Evolutionary conservation across 2,113 vertebrate species (phyloP).

Genomic region (Craseonycteris thonglongyai): DNA sequence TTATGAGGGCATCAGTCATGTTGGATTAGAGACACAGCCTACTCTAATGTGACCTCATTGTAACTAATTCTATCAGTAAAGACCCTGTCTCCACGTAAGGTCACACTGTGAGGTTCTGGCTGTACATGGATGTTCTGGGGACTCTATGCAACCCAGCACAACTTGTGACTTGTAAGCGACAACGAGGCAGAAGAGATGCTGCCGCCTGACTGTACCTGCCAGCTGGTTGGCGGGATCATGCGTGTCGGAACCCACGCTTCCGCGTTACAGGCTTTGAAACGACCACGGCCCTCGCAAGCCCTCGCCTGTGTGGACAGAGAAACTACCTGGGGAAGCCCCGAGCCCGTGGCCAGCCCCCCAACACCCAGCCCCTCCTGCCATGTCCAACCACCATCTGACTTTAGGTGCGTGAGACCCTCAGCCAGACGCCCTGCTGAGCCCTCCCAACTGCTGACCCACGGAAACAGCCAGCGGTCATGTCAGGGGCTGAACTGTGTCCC

Average conservation of each 20-base stretch:
- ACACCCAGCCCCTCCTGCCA: accelerated
- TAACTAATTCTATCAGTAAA: background rate
- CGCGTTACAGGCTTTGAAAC: accelerated
- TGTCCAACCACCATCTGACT: background rate
- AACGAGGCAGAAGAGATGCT: accelerated
- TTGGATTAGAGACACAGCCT: background rate
- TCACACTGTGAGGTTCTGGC: background rate
- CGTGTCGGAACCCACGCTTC: background rate
- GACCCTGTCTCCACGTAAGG: background rate
- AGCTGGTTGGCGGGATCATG: accelerated
- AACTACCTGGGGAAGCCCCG: background rate
- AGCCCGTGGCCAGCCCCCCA: background rate
- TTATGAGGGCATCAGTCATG: background rate
- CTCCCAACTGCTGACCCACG: background rate
- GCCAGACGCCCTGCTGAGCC: background rate
- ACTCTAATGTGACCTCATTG: background rate
- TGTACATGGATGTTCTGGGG: background rate
- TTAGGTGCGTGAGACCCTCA: accelerated
- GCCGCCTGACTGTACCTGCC: background rate
- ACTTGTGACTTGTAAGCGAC: background rate
- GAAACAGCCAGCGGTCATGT: background rate
- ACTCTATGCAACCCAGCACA: accelerated
- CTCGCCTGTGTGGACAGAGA: accelerated
- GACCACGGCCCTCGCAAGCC: background rate
- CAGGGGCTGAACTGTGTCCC: background rate